Percentiles rank a stretch among this genome's conserved stretches.
Evolutionary conservation across 2,113 vertebrate species (phyloP).

Genomic region (Pogonocichla stellata): DNA sequence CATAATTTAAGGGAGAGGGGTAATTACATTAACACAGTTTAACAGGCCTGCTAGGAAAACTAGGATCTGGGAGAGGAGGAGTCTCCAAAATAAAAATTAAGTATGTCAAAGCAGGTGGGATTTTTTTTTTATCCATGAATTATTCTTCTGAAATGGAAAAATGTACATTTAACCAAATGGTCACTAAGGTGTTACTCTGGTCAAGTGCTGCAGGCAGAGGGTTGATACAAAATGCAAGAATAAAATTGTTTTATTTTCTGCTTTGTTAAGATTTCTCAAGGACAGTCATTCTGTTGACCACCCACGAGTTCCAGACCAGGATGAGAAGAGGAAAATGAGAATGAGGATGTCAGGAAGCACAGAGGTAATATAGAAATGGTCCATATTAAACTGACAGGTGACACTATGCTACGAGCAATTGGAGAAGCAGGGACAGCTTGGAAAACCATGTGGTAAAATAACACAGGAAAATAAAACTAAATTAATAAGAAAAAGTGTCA

Average conservation of each 20-base stretch:
- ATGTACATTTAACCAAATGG: background rate
- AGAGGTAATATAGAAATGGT: background rate
- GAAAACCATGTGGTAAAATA: background rate
- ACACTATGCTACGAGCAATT: background rate
- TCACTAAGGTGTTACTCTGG: background rate
- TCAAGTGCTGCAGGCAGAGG: background rate
- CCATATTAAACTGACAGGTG: background rate
- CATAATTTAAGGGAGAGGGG: background rate
- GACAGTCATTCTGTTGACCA: fast-evolving
- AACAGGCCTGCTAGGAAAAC: background rate
- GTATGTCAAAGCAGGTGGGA: background rate
- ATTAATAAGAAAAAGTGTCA: background rate
- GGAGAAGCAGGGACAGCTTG: background rate
- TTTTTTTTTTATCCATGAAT: background rate
- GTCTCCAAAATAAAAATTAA: background rate
- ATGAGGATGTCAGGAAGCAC: background rate
- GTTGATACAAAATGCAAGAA: background rate
- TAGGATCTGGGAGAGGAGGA: background rate
- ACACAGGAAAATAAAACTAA: background rate
- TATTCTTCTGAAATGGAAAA: background rate
- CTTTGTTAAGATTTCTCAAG: background rate
- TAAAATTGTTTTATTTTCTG: background rate
- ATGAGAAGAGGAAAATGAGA: background rate
- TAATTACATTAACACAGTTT: background rate
- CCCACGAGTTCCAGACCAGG: background rate